Base-by-base conservation (phyloP, 2,797 vertebrate species). In the Siniperca scherzeri region DNA sequence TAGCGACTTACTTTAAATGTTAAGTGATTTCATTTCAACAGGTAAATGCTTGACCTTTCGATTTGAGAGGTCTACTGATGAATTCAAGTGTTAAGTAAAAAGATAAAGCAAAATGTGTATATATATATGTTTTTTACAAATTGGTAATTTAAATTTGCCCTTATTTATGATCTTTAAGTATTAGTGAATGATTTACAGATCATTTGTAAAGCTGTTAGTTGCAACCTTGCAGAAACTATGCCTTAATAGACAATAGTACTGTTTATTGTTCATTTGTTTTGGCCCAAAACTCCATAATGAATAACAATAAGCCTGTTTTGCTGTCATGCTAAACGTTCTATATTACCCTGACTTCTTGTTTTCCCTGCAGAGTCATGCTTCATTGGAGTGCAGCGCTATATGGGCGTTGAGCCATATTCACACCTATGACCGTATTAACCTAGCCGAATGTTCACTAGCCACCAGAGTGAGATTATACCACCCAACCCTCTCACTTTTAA, bases 401-500 rank as follows among this genome's bases (percentile, higher is more conserved):
- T 59, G 59, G 72, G 66, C 59, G 7, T 52, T 11, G 27, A 78
- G 83, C 87, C 85, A 83, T 83, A 87, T 86, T 85, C 74, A 77
- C 86, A 88, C 84, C 87, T 87, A 89, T 92, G 88, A 91, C 81
- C 79, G 73, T 76, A 85, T 93, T 91, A 93, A 91, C 91, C 88
- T 77, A 84, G 77, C 82, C 11, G 21, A 87, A 78, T 66, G 83
- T 86, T 92, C 87, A 87, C 83, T 71, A 70, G 73, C 74, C 89
- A 89, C 90, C 21, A 48, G 92, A 89, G 91, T 92, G 74, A 92
- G 80, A 93, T 92, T 90, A 89, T 52, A 68, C 72, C 70, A 38
- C 60, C 66, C 46, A 7, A 61, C 69, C 65, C 83, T 70, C 77
- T 85, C 36, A 16, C 72, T 87, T 90, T 87, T 75, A 85, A 76